These are phyloP conservation scores for Chloroceryle amazona DNA, from an alignment of 2,797 vertebrate genomes.

Conservation along the genomic window DNA sequence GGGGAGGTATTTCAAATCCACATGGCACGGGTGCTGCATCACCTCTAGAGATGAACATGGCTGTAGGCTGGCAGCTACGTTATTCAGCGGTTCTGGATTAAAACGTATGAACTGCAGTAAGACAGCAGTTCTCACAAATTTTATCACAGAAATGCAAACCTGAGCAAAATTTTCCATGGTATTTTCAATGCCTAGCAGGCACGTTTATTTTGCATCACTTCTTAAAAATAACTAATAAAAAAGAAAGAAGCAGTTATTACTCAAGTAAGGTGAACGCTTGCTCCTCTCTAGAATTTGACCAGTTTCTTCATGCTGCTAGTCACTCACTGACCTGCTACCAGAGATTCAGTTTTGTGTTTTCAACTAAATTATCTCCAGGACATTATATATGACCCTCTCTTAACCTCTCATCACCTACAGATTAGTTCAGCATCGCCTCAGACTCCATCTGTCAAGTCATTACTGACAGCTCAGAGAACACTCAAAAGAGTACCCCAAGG, in stretches of 20 bases:
- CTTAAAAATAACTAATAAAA: slow-evolving; percentile 1
- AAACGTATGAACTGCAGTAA: not conserved
- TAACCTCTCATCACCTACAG: not conserved
- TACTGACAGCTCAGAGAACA: not conserved
- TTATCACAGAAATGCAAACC: not conserved
- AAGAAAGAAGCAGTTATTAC: not conserved
- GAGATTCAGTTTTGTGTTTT: not conserved
- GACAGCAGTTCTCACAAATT: not conserved
- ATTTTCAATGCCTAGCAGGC: not conserved
- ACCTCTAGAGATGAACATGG: not conserved
- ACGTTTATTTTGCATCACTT: not conserved
- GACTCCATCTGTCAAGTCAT: not conserved
- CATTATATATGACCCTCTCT: not conserved
- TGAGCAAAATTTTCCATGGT: not conserved
- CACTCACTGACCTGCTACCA: not conserved
- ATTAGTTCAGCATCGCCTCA: not conserved
- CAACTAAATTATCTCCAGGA: not conserved
- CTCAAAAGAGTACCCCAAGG: not conserved
- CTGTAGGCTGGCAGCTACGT: not conserved
- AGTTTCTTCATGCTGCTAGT: not conserved
- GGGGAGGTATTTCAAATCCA: slow-evolving; percentile 6
- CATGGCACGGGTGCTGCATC: not conserved
- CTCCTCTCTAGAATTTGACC: not conserved
- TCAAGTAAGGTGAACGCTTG: not conserved
- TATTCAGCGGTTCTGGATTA: not conserved